Evolutionary conservation across 2,113 vertebrate species (phyloP), one percentile per base, ranked within the genome.

Genomic region (Chionis minor): DNA sequence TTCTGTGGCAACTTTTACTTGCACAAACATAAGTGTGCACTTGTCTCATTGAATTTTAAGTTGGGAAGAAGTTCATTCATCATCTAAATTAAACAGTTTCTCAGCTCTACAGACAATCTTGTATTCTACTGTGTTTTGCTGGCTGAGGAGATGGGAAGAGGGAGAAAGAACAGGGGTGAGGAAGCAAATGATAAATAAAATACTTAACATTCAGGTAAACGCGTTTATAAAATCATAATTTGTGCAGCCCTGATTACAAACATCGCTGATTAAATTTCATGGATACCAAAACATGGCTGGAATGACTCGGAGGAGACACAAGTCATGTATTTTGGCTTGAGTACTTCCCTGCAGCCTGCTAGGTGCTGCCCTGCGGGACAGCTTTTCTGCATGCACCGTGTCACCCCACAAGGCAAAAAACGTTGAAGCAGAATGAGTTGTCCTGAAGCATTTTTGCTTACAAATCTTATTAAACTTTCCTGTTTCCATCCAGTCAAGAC

Each of bases 341-440:
- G 35, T 51, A 28, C 18, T 79, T 81, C 47, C 70, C 38, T 32
- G 77, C 56, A 91, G 32, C 45, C 65, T 71, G 49, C 18, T 20
- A 9, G 28, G 13, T 38, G 66, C 71, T 80, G n/a, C 47, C 30
- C 22, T 35, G 42, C 2, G 4, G 45, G 63, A 35, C 18, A 44
- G 44, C 67, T 35, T 77, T 28, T 72, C 73, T 2, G 1, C 42
- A 26, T 0, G 1, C 20, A 35, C 59, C 2, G 0, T 20, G 44
- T 12, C 65, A 32, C 45, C 61, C 80, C 44, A 7, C 32, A 28
- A 56, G 45, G 49, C 40, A 83, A 75, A 90, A 92, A 38, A 24
- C 4, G 3, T 23, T 51, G 49, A 51, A 51, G 49, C 49, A 51
- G 22, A 51, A 51, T 0, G 0, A 61, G 59, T 77, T 0, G 2